A percentile compares a stretch with the other conserved stretches of the same genome.
Conservation (phyloP, 2,888 invertebrate genomes). For the Gymnocheta viridis region DNA sequence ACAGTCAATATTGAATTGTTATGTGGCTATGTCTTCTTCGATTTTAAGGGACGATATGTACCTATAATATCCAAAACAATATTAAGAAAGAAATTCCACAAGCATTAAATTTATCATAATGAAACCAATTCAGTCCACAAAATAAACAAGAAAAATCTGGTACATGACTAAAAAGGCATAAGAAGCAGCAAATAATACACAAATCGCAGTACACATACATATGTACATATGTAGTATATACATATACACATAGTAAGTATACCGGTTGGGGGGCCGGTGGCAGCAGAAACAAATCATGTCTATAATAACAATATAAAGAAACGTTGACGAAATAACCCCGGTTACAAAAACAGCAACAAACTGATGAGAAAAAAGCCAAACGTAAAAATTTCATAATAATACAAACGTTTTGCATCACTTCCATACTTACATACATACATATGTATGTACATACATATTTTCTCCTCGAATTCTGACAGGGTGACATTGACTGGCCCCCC, state of each 20-base stretch:
- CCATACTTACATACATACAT: no score
- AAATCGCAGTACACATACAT: background rate
- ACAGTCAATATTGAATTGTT: no score
- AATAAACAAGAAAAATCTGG: slow-evolving; percentile 2
- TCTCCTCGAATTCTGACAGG: slow-evolving; percentile 47
- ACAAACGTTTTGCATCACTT: slow-evolving; percentile 56
- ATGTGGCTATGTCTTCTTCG: no score
- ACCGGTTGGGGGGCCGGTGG: background rate
- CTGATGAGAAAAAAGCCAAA: background rate
- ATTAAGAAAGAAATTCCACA: background rate
- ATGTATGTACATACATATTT: no score
- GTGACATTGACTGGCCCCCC: slow-evolving; percentile 69
- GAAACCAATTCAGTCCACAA: background rate
- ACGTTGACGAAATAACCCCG: background rate
- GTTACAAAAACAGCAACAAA: slow-evolving; percentile 11
- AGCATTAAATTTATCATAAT: background rate
- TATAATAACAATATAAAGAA: background rate
- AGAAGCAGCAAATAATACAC: background rate
- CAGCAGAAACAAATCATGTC: slow-evolving; percentile 16
- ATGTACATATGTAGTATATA: background rate
- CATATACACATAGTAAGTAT: background rate
- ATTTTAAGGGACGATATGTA: no score
- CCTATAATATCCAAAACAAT: no score
- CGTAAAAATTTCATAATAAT: slow-evolving; percentile 42
- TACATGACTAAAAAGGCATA: background rate